A percentile compares a stretch with the other conserved stretches of the same genome.
Conservation (phyloP, 2,888 invertebrate genomes). For the Sphinx pinastri region DNA sequence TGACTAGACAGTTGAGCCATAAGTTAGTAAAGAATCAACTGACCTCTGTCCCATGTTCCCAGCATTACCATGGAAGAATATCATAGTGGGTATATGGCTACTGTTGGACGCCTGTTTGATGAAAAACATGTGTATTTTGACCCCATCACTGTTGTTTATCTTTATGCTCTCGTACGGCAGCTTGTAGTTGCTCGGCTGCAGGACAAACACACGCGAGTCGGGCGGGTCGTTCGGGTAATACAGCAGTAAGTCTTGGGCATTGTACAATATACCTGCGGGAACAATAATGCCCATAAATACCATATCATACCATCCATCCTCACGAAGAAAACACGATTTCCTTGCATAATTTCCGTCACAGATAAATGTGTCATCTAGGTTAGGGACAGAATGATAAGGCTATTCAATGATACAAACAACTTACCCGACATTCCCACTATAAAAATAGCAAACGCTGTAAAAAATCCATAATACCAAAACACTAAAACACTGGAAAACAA, state of each 20-base stretch:
- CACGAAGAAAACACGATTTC: not conserved
- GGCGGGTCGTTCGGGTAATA: constrained; percentile 96
- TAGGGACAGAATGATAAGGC: constrained; percentile 17
- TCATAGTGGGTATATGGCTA: constrained; percentile 90
- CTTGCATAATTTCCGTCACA: not conserved
- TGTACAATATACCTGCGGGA: constrained; percentile 90
- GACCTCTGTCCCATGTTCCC: constrained; percentile 97
- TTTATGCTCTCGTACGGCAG: constrained; percentile 94
- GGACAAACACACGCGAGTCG: constrained; percentile 94
- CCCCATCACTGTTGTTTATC: constrained; percentile 87
- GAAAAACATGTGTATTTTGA: constrained; percentile 91
- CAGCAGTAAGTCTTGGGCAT: constrained; percentile 92
- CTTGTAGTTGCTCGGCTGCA: constrained; percentile 93
- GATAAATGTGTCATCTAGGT: constrained; percentile 12
- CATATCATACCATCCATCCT: not conserved
- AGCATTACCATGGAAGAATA: constrained; percentile 98
- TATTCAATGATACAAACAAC: constrained; percentile 33
- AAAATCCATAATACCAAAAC: constrained; percentile 93
- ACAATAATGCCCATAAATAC: not conserved
- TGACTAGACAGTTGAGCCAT: no score
- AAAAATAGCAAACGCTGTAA: constrained; percentile 88
- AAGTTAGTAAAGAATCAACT: constrained; percentile 26
- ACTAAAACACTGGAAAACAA: constrained; percentile 89
- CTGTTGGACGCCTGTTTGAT: constrained; percentile 89
- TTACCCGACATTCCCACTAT: constrained; percentile 89